Base-by-base conservation (phyloP, 1,140 invertebrate genomes). In the Sitobion miscanthi region DNA sequence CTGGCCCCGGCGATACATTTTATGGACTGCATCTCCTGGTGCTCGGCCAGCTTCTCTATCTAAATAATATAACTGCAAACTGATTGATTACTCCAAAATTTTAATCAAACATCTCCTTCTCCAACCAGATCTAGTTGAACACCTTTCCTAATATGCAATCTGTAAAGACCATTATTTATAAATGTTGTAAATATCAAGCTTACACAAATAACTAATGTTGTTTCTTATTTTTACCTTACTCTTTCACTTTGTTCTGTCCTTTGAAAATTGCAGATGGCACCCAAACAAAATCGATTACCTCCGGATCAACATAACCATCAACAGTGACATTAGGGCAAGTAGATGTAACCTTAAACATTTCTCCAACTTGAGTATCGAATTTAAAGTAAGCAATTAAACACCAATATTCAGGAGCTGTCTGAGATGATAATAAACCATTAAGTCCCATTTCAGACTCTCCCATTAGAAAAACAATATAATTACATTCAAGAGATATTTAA, bases 331-430 rank as follows among this genome's bases (percentile, higher is more conserved):
- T 98, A 52, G 98, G 98, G 95, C 98, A 98, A 94, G 97, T 97
- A 87, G 98, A 99, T 21, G 98, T 98, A 38, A 99, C 99, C 96
- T 99, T 99, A 95, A 99, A 99, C 0, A 98, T 99, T 95, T 99
- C 99, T 11, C 99, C 99, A 88, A 99, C 99, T 96, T 99, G 99
- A 35, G 98, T 99, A 95, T 99, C 99, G 82, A 99, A 96, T 95
- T 99, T 99, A 96, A 99, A 99, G 95, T 99, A 99, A 0, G 98
- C 98, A 82, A 99, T 99, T 0, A 99, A 99, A 95, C 99, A 99
- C 99, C 99, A 99, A 95, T 99, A 99, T 95, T 99, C 99, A 0
- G 99, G 99, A 38, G 98, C 97, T 25, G 98, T 98, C 95, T 98
- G 98, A 82, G 96, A 97, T 0, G 98, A 98, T 2, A 97, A 95